phyloP scores from a whole-genome alignment of 30 jellyfish, hydroid and myxozoan species.

The Aurelia coerulea region DNA sequence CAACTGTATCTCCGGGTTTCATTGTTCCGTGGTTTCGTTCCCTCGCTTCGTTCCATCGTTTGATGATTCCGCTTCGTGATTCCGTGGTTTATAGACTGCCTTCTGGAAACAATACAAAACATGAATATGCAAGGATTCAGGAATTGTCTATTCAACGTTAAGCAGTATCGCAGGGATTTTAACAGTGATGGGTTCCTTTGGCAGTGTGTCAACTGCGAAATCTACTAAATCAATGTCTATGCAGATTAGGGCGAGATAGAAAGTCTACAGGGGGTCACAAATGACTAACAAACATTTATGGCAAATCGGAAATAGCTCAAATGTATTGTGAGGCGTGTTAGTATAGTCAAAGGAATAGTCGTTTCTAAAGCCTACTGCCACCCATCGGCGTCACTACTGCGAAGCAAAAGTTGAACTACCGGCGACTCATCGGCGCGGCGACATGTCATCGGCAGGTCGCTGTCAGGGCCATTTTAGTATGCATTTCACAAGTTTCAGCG shows the following conservation, averaged over 20 bases:
- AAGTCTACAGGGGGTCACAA: conserved; percentile 20
- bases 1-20: too few species aligned
- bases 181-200: conserved; percentile 9
- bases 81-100: neutral
- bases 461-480: too few species aligned
- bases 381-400: too few species aligned
- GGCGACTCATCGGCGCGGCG: too few species aligned
- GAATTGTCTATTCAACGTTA: neutral
- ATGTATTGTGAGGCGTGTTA: neutral
- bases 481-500: too few species aligned
- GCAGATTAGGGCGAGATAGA: conserved; percentile 6
- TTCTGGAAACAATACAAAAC: conserved; percentile 1
- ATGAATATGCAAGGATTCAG: conserved; percentile 2
- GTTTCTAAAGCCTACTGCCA: too few species aligned
- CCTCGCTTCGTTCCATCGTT: too few species aligned
- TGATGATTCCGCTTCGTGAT: too few species aligned
- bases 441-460: too few species aligned
- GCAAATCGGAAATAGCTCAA: conserved; percentile 21
- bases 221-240: neutral
- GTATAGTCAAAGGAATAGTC: too few species aligned
- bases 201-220: conserved; percentile 16
- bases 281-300: neutral
- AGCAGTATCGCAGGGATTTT: conserved; percentile 2
- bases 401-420: too few species aligned
- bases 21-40: too few species aligned